These are phyloP conservation scores for Beroe ovata DNA, from an alignment of 37 sponge, comb jelly and placozoan species.

Conservation along the genomic window DNA sequence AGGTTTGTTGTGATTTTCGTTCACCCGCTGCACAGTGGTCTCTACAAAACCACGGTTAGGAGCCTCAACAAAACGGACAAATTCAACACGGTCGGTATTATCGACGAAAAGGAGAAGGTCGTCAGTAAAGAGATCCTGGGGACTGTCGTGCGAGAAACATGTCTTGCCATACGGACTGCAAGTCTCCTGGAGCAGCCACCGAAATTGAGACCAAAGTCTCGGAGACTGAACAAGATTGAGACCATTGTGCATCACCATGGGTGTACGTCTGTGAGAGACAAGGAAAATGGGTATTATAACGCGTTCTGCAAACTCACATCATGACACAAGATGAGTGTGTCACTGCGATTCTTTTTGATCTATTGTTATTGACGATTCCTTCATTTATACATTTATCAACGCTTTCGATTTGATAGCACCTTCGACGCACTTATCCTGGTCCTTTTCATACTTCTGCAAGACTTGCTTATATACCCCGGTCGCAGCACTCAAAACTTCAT, in stretches of 20 bases:
- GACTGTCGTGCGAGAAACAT: constrained; percentile 16
- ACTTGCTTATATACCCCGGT: too few species aligned
- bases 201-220: constrained; percentile 2
- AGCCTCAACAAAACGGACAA: constrained; percentile 46
- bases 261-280: not conserved
- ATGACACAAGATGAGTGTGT: too few species aligned
- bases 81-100: constrained; percentile 39
- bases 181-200: constrained; percentile 43
- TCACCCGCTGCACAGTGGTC: constrained; percentile 36
- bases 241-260: not conserved
- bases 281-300: constrained; percentile 51
- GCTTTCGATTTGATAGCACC: too few species aligned
- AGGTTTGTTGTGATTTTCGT: constrained; percentile 17
- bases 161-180: constrained; percentile 38
- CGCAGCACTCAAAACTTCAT: too few species aligned
- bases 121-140: constrained; percentile 51
- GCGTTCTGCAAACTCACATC: constrained; percentile 2
- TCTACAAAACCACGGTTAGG: constrained; percentile 17
- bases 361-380: too few species aligned
- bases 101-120: constrained; percentile 60
- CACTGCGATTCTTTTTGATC: too few species aligned
- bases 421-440: too few species aligned
- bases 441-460: too few species aligned
- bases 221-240: constrained; percentile 12
- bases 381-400: too few species aligned